Percentiles rank a stretch among this genome's conserved stretches.
Conservation (phyloP, 2,888 invertebrate species). For the Villa cingulata region DNA sequence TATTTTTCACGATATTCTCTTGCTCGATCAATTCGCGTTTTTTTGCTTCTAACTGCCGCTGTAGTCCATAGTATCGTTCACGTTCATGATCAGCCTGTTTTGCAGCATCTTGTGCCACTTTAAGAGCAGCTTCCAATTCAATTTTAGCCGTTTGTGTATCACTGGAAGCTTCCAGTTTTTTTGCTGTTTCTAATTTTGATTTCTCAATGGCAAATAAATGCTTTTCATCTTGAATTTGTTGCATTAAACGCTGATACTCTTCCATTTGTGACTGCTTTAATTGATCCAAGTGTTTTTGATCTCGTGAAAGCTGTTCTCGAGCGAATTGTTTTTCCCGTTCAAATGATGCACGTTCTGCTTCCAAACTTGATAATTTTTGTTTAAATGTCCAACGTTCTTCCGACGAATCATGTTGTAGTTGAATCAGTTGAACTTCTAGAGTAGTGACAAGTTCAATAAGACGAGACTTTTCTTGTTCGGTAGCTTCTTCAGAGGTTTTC, state of each 20-base stretch:
- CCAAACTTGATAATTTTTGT: constrained; percentile 30
- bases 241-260: constrained; percentile 24
- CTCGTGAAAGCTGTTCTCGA: constrained; percentile 28
- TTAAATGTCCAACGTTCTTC: constrained; percentile 34
- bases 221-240: constrained; percentile 29
- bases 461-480: constrained; percentile 27
- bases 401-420: constrained; percentile 27
- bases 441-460: constrained; percentile 32
- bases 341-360: constrained; percentile 29
- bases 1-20: constrained; percentile 24
- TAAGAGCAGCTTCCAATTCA: constrained; percentile 30
- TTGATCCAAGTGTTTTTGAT: constrained; percentile 31
- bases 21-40: constrained; percentile 28
- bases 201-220: constrained; percentile 24
- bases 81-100: constrained; percentile 31
- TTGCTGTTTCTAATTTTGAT: constrained; percentile 26
- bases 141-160: constrained; percentile 22
- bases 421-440: constrained; percentile 28
- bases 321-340: constrained; percentile 29
- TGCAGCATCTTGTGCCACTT: constrained; percentile 32
- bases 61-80: constrained; percentile 27
- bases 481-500: constrained; percentile 23
- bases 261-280: constrained; percentile 27
- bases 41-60: constrained; percentile 29
- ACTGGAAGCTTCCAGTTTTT: constrained; percentile 20